phyloP scores from a whole-genome alignment of 64 coral and sea anemone genomes.

The Actinia tenebrosa region DNA sequence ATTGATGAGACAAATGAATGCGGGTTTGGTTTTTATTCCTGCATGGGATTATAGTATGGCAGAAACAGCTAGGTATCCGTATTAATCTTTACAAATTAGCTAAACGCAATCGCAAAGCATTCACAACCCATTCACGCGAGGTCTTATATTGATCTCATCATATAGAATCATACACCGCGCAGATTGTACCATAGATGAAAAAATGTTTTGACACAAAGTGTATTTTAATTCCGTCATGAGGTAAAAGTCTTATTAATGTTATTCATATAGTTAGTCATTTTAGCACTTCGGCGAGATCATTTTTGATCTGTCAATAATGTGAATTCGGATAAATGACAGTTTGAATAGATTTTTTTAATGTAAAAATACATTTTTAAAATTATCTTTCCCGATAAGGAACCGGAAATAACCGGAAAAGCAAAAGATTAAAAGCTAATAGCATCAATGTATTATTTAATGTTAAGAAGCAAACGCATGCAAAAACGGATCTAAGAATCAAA shows the following conservation, averaged over 20 bases:
- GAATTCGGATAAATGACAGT: no score
- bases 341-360: no score
- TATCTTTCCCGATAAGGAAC: neutral
- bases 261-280: neutral
- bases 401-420: neutral
- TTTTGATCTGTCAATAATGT: neutral
- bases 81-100: neutral
- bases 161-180: neutral
- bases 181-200: neutral
- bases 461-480: neutral
- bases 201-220: neutral
- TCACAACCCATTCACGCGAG: neutral
- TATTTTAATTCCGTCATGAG: neutral
- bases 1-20: no score
- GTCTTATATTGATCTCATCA: no score
- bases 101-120: neutral
- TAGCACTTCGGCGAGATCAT: neutral
- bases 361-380: neutral
- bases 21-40: no score
- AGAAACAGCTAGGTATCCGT: neutral
- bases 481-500: neutral
- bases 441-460: neutral
- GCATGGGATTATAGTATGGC: neutral
- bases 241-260: neutral
- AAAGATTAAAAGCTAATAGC: neutral